phyloP scores from a whole-genome alignment of 2,113 vertebrate genomes.

The Podarcis raffonei region DNA sequence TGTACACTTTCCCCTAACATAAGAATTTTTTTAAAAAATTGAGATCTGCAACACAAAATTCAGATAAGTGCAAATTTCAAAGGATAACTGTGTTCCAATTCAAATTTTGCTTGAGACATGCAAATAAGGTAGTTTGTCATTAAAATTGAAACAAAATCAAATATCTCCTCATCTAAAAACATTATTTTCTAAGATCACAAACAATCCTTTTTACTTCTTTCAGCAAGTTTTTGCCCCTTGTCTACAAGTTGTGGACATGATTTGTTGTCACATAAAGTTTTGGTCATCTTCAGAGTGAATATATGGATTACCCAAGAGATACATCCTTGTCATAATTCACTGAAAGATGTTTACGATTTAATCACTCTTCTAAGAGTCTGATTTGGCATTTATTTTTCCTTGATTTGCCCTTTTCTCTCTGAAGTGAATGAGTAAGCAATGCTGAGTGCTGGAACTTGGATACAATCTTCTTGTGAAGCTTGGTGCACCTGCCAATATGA shows the following conservation, averaged over 20 bases:
- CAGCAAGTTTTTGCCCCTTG: not conserved
- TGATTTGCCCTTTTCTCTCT: slow-evolving; percentile 17
- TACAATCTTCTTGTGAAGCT: not conserved
- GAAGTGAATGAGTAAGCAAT: slow-evolving; percentile 12
- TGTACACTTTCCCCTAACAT: too few relatives aligned
- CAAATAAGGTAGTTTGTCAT: too few relatives aligned
- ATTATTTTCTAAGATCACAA: not conserved
- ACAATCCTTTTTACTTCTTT: not conserved
- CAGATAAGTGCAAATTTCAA: too few relatives aligned
- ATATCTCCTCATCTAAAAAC: not conserved
- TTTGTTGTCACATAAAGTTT: slow-evolving; percentile 9
- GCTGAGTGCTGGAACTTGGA: not conserved
- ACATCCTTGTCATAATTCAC: slow-evolving; percentile 13
- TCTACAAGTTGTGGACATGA: not conserved
- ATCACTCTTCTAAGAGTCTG: not conserved
- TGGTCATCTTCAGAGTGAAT: not conserved
- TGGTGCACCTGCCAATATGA: slow-evolving; percentile 7
- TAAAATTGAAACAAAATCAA: too few relatives aligned
- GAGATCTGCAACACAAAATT: too few relatives aligned
- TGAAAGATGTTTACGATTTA: not conserved
- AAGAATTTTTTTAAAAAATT: too few relatives aligned
- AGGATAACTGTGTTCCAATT: too few relatives aligned
- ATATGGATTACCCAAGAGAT: slow-evolving; percentile 19
- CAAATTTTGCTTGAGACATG: too few relatives aligned
- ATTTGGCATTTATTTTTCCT: slow-evolving; percentile 22